Evolutionary conservation across 2,888 invertebrate species (phyloP).

Genomic region (Pyralis farinalis): DNA sequence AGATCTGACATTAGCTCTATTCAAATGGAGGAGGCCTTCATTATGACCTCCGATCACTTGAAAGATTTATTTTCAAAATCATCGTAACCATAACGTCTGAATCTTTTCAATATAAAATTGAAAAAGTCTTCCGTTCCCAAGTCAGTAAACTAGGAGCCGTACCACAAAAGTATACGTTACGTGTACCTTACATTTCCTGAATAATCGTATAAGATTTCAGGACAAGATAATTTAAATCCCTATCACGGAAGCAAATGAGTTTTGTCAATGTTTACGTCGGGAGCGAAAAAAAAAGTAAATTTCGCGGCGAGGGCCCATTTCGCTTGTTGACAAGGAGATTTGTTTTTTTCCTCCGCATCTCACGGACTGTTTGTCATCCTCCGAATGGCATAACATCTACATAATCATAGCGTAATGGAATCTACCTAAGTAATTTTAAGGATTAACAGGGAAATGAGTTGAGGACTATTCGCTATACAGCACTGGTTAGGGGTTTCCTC

Average conservation of each 20-base stretch:
- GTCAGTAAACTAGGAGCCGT: too few relatives aligned
- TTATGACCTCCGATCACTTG: too few relatives aligned
- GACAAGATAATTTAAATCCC: constrained; percentile 51
- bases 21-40: too few relatives aligned
- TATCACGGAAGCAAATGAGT: constrained; percentile 48
- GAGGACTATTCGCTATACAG: too few relatives aligned
- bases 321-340: constrained; percentile 59
- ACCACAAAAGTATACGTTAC: too few relatives aligned
- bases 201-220: constrained; percentile 35
- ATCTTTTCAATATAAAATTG: too few relatives aligned
- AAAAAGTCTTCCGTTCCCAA: too few relatives aligned
- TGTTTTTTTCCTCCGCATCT: constrained; percentile 44
- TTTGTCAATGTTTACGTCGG: constrained; percentile 43
- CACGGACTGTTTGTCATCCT: constrained; percentile 48
- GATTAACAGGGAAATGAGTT: background rate
- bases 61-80: too few relatives aligned
- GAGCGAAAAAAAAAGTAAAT: constrained; percentile 40
- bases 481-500: too few relatives aligned
- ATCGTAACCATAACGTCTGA: too few relatives aligned
- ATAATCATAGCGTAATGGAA: constrained; percentile 2
- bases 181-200: background rate
- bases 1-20: too few relatives aligned
- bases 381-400: constrained; percentile 18
- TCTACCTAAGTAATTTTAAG: background rate
- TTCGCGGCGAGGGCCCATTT: constrained; percentile 41